These are phyloP conservation scores for Zootoca vivipara DNA, from an alignment of 2,113 vertebrate species.

Conservation along the genomic window DNA sequence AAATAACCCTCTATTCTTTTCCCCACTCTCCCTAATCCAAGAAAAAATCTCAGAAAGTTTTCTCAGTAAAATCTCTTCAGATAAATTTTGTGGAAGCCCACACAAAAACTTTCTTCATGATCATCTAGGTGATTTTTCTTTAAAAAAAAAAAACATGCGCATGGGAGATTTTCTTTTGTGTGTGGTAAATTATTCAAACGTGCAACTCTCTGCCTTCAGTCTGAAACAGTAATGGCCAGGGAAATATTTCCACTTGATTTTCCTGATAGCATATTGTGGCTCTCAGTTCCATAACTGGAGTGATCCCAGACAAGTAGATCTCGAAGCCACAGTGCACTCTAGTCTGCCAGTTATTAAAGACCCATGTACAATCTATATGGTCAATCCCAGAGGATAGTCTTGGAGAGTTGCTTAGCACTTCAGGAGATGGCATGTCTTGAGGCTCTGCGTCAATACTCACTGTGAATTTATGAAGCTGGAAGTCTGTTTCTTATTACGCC, in stretches of 20 bases:
- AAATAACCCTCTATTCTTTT: background rate
- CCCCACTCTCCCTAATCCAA: background rate
- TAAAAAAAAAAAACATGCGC: too few relatives aligned
- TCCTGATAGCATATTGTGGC: background rate
- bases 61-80: background rate
- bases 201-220: background rate
- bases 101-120: background rate
- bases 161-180: background rate
- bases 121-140: background rate
- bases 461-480: constrained; percentile 44
- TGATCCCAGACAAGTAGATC: background rate
- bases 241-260: background rate
- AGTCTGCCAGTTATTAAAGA: background rate
- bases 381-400: background rate
- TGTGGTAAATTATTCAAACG: background rate
- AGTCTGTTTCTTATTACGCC: constrained; percentile 41
- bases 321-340: background rate
- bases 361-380: background rate
- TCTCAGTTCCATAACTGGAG: background rate
- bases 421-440: background rate
- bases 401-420: rapidly evolving
- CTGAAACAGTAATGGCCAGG: background rate
- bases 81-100: background rate
- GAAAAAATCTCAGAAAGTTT: background rate
- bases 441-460: constrained; percentile 20